Evolutionary conservation across 1,140 invertebrate species (phyloP).

Genomic region (Panagrolaimus sp.): DNA sequence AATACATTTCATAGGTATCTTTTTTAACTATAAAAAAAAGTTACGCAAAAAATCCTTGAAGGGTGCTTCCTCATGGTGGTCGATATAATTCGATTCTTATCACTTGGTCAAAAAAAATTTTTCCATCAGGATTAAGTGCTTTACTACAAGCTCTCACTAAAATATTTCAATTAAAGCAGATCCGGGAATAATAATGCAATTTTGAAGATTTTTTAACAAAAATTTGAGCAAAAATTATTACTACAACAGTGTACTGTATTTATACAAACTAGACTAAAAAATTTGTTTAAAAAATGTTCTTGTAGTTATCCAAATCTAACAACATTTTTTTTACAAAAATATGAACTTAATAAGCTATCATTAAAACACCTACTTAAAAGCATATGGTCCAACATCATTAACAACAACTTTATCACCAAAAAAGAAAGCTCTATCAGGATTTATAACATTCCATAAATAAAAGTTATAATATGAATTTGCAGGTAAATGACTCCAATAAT

Average conservation of each 20-base stretch:
- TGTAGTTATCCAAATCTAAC: no score
- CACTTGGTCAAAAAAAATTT: neutral
- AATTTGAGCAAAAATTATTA: no score
- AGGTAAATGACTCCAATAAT: neutral
- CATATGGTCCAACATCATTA: slow-evolving; percentile 8
- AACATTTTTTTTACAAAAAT: no score
- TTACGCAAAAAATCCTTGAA: no score
- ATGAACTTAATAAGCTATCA: no score
- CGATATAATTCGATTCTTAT: no score
- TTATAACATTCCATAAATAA: slow-evolving; percentile 2
- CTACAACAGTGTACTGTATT: no score
- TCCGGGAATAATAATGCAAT: neutral
- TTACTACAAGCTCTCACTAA: neutral
- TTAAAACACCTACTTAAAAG: neutral
- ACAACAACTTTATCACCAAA: neutral
- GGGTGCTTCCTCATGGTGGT: no score
- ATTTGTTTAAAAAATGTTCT: no score
- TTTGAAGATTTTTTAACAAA: neutral
- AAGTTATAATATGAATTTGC: neutral
- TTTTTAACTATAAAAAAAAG: no score
- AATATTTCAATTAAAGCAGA: neutral
- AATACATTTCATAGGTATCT: no score
- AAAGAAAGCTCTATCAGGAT: neutral
- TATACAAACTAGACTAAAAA: no score
- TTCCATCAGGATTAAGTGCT: neutral